phyloP scores from a whole-genome alignment of 2,797 vertebrate genomes.

The Scyliorhinus canicula region DNA sequence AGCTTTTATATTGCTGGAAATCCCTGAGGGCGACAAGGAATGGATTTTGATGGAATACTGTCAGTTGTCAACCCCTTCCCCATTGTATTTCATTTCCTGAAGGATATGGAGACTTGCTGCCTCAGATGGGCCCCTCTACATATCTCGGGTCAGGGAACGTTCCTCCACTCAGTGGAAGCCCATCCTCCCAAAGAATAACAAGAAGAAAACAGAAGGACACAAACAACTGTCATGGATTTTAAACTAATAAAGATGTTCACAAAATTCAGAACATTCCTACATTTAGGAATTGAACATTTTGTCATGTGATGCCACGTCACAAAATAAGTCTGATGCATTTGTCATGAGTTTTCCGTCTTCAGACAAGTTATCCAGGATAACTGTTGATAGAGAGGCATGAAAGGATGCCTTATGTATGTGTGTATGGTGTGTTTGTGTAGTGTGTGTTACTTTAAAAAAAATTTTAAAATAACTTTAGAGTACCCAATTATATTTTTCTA shows the following conservation, averaged over 20 bases:
- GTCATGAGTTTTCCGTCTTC: neutral
- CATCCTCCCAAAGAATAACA: neutral
- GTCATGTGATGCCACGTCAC: neutral
- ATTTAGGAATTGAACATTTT: neutral
- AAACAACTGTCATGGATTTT: neutral
- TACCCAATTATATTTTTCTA: too few species aligned
- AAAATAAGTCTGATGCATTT: neutral
- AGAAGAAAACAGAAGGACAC: neutral
- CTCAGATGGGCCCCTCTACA: neutral
- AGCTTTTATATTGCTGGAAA: conserved; percentile 17
- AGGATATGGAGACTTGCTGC: neutral
- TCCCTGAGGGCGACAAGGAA: neutral
- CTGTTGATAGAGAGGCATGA: neutral
- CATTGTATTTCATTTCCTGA: conserved; percentile 30
- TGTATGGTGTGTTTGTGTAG: too few species aligned
- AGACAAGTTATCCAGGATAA: neutral
- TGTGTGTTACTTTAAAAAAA: too few species aligned
- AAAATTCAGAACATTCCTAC: neutral
- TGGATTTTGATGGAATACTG: neutral
- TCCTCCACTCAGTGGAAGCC: neutral
- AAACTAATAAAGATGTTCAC: neutral
- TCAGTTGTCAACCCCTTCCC: neutral
- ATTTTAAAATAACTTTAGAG: too few species aligned
- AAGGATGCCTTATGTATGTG: neutral
- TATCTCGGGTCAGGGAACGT: neutral